Evolutionary conservation across 2,888 invertebrate genomes (phyloP).

Genomic region (Aporophyla lueneburgensis): DNA sequence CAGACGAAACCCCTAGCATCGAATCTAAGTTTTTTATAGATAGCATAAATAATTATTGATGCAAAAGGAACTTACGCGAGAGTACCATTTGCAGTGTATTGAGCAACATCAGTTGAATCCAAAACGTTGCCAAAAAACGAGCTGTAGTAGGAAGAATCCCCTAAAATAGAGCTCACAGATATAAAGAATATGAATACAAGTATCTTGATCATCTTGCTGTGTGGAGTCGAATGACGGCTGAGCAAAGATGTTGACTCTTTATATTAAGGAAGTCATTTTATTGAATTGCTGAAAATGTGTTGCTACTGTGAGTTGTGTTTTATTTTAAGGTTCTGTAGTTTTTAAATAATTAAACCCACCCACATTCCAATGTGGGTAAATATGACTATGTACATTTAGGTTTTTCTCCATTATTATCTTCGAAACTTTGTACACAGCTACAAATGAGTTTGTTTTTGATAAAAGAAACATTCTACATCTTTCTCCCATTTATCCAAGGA

Average conservation of each 20-base stretch:
- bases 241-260: background rate
- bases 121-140: constrained; percentile 30
- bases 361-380: background rate
- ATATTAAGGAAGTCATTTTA: constrained; percentile 3
- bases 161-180: constrained; percentile 18
- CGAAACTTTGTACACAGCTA: too few relatives aligned
- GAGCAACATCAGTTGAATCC: background rate
- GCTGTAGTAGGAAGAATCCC: constrained; percentile 40
- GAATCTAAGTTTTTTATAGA: too few relatives aligned
- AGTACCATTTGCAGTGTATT: constrained; percentile 38
- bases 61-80: constrained; percentile 37
- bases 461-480: too few relatives aligned
- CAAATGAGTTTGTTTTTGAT: too few relatives aligned
- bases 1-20: background rate
- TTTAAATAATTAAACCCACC: background rate
- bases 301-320: background rate
- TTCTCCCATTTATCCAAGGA: too few relatives aligned
- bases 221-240: constrained; percentile 9
- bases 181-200: constrained; percentile 11
- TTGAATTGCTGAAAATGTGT: constrained; percentile 4
- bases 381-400: background rate
- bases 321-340: constrained; percentile 14
- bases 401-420: background rate
- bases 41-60: background rate
- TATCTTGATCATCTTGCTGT: constrained; percentile 32